Base-by-base conservation (phyloP, 2,113 vertebrate genomes). In the Pluvialis apricaria region DNA sequence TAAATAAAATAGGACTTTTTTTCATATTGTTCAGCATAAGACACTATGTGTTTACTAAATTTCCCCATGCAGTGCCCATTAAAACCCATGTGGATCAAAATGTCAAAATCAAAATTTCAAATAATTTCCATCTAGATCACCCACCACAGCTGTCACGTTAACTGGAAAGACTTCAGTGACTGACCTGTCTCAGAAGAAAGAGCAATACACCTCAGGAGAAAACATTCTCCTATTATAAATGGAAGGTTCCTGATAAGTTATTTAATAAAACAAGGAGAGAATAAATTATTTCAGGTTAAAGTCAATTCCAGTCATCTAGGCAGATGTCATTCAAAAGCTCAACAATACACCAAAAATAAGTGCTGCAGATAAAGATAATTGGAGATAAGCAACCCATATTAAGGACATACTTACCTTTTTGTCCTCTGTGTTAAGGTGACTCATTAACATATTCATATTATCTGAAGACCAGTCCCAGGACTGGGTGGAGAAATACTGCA, bases 381-480 rank as follows among this genome's bases (percentile, higher is more conserved):
- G 62, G 51, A 80, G 32, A 54, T 47, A 36, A 85, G 36, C 38
- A 17, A 68, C 20, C 32, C 68, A 26, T 18, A 64, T 34, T 36
- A 44, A 77, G 20, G 40, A 38, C 5, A 18, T 42, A 79, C 95
- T 96, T 93, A 99, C 99, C 98, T 98, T 99, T 97, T 98, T 98
- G 97, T 99, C 99, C 62, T 99, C 99, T 2, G 99, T 98, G 64
- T 97, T 99, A 24, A 99, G 97, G 55, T 99, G 98, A 24, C 96
- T 97, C 99, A 99, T 98, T 95, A 99, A 97, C 99, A 99, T 99
- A 94, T 83, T 99, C 64, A 99, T 98, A 93, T 99, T 99, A 60
- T 99, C 98, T 0, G 99, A 99, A 97, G 98, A 99, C 99, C 99
- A 99, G 13, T 99, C 98, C 99, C 99, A 99, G 91, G 99, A 99